These are phyloP conservation scores for Origma solitaria DNA, from an alignment of 2,113 vertebrate genomes.

Conservation along the genomic window DNA sequence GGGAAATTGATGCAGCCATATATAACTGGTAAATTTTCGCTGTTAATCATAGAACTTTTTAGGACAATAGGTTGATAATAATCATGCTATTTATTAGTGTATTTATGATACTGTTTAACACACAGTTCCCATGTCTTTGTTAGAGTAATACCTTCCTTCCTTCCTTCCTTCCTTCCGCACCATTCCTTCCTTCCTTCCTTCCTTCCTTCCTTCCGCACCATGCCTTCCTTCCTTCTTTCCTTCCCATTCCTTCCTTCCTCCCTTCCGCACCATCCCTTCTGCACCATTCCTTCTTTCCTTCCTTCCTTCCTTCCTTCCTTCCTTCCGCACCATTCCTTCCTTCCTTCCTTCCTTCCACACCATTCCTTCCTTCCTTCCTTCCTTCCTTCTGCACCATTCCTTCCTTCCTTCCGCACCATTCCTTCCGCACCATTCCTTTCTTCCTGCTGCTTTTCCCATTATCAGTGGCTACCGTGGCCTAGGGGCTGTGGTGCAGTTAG, in stretches of 20 bases:
- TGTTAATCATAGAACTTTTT: not conserved
- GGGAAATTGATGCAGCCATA: not conserved
- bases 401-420: no score
- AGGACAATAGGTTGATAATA: not conserved
- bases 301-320: not conserved
- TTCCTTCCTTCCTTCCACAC: no score
- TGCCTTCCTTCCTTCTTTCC: no score
- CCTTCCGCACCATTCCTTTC: no score
- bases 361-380: not conserved
- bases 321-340: no score
- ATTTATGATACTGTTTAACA: not conserved
- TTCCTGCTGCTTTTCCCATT: not conserved
- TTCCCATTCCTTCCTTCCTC: not conserved
- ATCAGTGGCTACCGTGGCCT: not conserved
- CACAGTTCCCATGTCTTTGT: not conserved
- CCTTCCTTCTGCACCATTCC: no score
- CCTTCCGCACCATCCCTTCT: fast-evolving
- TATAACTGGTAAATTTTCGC: not conserved
- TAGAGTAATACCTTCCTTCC: not conserved
- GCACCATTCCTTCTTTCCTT: no score
- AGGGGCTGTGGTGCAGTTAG: not conserved
- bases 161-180: no score
- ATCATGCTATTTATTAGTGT: not conserved
- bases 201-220: no score
- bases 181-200: no score